Base-by-base conservation (phyloP, 37 sponge, comb jelly and placozoan species). In the Agelas oroides region DNA sequence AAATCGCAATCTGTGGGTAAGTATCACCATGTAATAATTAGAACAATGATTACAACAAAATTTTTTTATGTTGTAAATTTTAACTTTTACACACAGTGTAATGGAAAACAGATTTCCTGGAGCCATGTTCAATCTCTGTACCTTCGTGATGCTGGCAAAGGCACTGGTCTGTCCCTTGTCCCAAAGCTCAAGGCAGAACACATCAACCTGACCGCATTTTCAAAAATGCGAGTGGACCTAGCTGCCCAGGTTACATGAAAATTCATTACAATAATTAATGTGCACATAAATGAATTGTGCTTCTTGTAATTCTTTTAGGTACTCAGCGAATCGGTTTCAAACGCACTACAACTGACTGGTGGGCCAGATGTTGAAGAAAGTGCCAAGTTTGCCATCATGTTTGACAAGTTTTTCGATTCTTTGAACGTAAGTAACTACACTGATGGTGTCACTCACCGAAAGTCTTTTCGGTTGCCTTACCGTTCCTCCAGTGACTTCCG, bases 71-170 rank as follows among this genome's bases (percentile, higher is more conserved):
- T 58, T 25, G 5, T 5, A 1, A 41, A 15, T 56, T 18, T n/a
- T n/a, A n/a, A n/a, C n/a, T n/a, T n/a, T n/a, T n/a, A n/a, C n/a
- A n/a, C 18, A 65, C 67, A 79, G 79, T 28, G 55, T 32, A 79
- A 41, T 39, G 79, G 79, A 15, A 31, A 27, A 31, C 27, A 54
- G 23, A 5, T 79, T 31, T 65, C 58, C 32, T 79, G 79, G 79
- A 79, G 41, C n/a, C 79, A 79, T 65, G 67, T 79, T 24, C 35
- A 37, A 23, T 36, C 23, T 28, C 67, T 79, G 53, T 79, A 79
- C 53, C 25, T 40, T 14, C 18, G 30, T 24, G 67, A 65, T 25
- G 23, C 13, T 18, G 58, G 58, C 15, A 65, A 65, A 19, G 67
- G 24, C 14, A 25, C 30, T n/a, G 67, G 67, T 14, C 24, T 65